phyloP scores from a whole-genome alignment of 2,888 invertebrate genomes.

The Megaustenia siamemsis region DNA sequence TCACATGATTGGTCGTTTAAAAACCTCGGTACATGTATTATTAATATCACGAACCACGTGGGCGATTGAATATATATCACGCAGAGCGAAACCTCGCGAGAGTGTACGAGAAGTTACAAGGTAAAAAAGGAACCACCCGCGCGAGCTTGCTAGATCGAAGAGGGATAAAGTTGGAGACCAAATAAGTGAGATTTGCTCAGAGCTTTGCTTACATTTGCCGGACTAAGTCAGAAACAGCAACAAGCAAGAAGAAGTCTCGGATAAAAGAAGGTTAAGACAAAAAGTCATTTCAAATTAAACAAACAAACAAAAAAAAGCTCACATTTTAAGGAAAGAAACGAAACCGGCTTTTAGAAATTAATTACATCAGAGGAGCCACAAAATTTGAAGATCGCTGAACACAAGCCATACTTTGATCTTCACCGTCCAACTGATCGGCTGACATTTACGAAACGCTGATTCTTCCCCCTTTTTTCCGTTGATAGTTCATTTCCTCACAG shows the following conservation, averaged over 20 bases:
- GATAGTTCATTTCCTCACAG: background rate
- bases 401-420: too few relatives aligned
- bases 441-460: too few relatives aligned
- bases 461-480: too few relatives aligned
- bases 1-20: background rate
- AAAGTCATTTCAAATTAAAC: background rate
- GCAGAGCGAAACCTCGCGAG: background rate
- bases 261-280: background rate
- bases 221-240: conserved; percentile 20
- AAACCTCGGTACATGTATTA: background rate
- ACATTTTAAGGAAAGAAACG: background rate
- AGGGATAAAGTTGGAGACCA: conserved; percentile 17
- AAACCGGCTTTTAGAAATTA: background rate
- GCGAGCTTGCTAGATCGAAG: conserved; percentile 4
- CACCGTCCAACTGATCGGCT: background rate
- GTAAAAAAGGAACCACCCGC: background rate
- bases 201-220: conserved; percentile 18
- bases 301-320: background rate
- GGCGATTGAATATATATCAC: conserved; percentile 8
- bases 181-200: conserved; percentile 27
- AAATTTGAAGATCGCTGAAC: too few relatives aligned
- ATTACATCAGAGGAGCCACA: background rate
- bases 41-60: conserved; percentile 9
- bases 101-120: background rate
- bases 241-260: background rate